Evolutionary conservation across 35 echinoderm and acorn worm genomes (phyloP).

Genomic region (Hemicentrotus pulcherrimus): DNA sequence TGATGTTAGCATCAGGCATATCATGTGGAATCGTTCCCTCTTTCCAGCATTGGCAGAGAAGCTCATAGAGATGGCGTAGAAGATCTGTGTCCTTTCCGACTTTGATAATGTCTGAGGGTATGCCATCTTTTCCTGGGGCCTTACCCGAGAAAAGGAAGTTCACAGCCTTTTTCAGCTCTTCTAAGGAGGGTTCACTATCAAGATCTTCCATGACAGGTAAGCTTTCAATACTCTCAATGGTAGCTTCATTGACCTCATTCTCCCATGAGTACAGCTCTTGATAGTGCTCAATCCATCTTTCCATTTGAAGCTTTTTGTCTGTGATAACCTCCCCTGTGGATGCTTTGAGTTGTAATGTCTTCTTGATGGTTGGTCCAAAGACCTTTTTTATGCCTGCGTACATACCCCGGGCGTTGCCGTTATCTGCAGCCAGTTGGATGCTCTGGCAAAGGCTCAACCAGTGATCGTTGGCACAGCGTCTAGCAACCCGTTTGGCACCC

Average conservation of each 20-base stretch:
- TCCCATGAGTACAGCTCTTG: too few species aligned
- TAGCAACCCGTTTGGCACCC: not conserved
- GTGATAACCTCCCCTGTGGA: too few species aligned
- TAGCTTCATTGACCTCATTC: constrained; percentile 31
- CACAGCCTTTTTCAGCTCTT: constrained; percentile 53
- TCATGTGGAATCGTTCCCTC: too few species aligned
- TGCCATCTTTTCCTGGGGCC: constrained; percentile 61
- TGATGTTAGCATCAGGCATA: too few species aligned
- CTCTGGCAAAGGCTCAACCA: too few species aligned
- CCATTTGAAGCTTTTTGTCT: too few species aligned
- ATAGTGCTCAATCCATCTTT: too few species aligned
- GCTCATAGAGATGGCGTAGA: constrained; percentile 50
- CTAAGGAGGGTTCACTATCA: too few species aligned
- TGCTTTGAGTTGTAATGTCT: too few species aligned
- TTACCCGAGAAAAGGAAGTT: too few species aligned
- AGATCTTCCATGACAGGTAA: constrained; percentile 65
- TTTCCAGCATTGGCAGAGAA: constrained; percentile 43
- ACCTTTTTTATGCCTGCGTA: constrained; percentile 55
- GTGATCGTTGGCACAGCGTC: constrained; percentile 43
- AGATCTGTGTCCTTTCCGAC: constrained; percentile 48
- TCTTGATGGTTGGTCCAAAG: too few species aligned
- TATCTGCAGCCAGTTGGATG: constrained; percentile 6
- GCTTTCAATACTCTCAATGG: constrained; percentile 47
- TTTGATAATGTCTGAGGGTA: constrained; percentile 63
- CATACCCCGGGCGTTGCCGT: constrained; percentile 61